These are phyloP conservation scores for Amphiura filiformis DNA, from an alignment of 35 echinoderm and acorn worm species.

Conservation along the genomic window DNA sequence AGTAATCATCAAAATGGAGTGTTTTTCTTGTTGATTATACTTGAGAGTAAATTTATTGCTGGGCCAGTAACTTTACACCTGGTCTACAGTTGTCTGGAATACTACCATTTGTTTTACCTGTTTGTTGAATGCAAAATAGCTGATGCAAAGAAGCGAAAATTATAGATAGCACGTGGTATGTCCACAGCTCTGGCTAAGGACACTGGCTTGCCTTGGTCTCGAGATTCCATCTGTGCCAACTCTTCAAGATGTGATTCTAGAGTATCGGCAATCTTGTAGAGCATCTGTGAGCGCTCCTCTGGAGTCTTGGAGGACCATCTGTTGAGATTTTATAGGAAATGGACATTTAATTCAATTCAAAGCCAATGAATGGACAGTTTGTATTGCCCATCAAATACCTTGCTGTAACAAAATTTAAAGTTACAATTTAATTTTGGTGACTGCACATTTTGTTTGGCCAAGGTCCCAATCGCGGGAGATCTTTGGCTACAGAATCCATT, in stretches of 20 bases:
- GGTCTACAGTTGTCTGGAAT: no score
- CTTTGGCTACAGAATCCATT: no score
- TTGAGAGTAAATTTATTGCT: no score
- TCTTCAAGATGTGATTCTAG: slow-evolving; percentile 70
- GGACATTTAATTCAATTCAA: neutral
- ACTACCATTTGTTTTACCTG: slow-evolving; percentile 90
- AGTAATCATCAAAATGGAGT: no score
- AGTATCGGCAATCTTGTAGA: slow-evolving; percentile 83
- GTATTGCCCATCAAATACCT: no score
- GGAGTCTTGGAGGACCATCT: slow-evolving; percentile 79
- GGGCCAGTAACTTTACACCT: no score
- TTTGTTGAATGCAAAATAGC: slow-evolving; percentile 65
- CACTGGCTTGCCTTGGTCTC: slow-evolving; percentile 95
- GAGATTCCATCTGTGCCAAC: slow-evolving; percentile 70
- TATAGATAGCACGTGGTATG: slow-evolving; percentile 80
- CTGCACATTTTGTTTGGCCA: no score
- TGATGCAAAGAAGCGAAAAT: slow-evolving; percentile 85
- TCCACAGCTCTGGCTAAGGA: slow-evolving; percentile 77
- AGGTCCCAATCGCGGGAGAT: no score
- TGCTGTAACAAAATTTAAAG: no score
- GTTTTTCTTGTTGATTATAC: no score
- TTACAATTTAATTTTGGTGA: no score
- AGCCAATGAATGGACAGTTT: neutral
- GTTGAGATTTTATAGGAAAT: neutral
- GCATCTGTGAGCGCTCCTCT: slow-evolving; percentile 45